These are phyloP conservation scores for Druceiella hillmani DNA, from an alignment of 2,888 invertebrate species.

Conservation along the genomic window DNA sequence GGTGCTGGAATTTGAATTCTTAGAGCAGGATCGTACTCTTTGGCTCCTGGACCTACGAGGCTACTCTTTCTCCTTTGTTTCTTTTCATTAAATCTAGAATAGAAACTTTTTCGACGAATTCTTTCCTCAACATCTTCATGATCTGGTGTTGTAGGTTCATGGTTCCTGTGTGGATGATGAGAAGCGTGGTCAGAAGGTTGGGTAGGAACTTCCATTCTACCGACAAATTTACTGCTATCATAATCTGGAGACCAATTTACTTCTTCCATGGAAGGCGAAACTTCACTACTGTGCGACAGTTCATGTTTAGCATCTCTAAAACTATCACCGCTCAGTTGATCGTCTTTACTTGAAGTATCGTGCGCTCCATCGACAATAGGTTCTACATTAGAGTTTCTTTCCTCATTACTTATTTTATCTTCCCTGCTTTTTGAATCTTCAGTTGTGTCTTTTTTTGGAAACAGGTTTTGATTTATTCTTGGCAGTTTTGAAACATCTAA, in stretches of 20 bases:
- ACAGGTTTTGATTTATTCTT: constrained; percentile 54
- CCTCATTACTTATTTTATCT: constrained; percentile 32
- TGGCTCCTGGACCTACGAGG: constrained; percentile 56
- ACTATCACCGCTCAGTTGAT: too few species aligned
- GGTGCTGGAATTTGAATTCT: constrained; percentile 38
- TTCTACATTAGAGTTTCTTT: constrained; percentile 31
- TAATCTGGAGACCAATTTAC: constrained; percentile 39
- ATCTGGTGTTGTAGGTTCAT: constrained; percentile 45
- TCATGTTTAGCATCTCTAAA: too few species aligned
- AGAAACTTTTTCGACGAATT: constrained; percentile 84
- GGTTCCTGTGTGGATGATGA: constrained; percentile 40
- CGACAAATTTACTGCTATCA: constrained; percentile 30
- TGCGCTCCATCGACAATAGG: constrained; percentile 27
- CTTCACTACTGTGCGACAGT: too few species aligned
- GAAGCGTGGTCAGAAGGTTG: constrained; percentile 31
- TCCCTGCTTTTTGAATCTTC: constrained; percentile 29
- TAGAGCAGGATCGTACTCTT: constrained; percentile 51
- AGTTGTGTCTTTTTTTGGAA: constrained; percentile 43
- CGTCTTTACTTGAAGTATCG: constrained; percentile 12
- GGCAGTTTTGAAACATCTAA: constrained; percentile 58
- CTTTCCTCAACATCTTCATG: constrained; percentile 77
- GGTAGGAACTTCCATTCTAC: constrained; percentile 28
- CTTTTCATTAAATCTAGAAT: constrained; percentile 82
- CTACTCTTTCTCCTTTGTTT: constrained; percentile 65
- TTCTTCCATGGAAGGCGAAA: constrained; percentile 31